These are phyloP conservation scores for Hesperia comma DNA, from an alignment of 2,888 invertebrate species.

Conservation along the genomic window DNA sequence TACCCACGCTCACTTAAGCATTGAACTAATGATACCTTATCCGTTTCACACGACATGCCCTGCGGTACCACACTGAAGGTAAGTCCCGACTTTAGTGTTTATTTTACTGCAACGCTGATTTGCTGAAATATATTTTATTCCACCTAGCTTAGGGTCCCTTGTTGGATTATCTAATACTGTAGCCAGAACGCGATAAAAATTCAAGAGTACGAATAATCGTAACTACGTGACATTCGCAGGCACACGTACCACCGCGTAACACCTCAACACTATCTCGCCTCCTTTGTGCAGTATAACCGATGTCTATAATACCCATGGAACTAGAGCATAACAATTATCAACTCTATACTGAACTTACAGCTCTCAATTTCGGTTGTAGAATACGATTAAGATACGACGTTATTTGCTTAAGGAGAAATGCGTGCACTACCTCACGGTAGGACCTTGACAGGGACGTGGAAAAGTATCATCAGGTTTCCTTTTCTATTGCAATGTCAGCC, in stretches of 20 bases:
- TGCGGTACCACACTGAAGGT: constrained; percentile 43
- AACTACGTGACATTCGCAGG: constrained; percentile 67
- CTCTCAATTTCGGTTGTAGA: constrained; percentile 35
- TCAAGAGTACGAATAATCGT: constrained; percentile 40
- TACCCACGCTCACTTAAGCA: constrained; percentile 39
- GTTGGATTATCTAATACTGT: not conserved
- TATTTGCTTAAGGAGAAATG: constrained; percentile 56
- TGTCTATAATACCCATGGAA: constrained; percentile 13
- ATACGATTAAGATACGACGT: constrained; percentile 50
- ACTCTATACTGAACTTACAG: not conserved
- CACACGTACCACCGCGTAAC: constrained; percentile 42
- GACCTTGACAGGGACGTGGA: constrained; percentile 68
- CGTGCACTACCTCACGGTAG: constrained; percentile 69
- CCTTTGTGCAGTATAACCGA: constrained; percentile 25
- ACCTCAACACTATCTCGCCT: constrained; percentile 35
- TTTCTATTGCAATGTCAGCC: constrained; percentile 41
- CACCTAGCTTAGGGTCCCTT: not conserved
- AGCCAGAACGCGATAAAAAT: constrained; percentile 27
- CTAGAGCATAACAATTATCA: not conserved
- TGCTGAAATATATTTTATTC: constrained; percentile 15
- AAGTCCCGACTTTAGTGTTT: constrained; percentile 13
- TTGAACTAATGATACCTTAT: constrained; percentile 49
- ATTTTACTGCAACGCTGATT: constrained; percentile 12
- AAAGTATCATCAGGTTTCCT: constrained; percentile 65
- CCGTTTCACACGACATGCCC: constrained; percentile 46